Conservation (phyloP, 2,113 vertebrate genomes). For the Elachura formosa region DNA sequence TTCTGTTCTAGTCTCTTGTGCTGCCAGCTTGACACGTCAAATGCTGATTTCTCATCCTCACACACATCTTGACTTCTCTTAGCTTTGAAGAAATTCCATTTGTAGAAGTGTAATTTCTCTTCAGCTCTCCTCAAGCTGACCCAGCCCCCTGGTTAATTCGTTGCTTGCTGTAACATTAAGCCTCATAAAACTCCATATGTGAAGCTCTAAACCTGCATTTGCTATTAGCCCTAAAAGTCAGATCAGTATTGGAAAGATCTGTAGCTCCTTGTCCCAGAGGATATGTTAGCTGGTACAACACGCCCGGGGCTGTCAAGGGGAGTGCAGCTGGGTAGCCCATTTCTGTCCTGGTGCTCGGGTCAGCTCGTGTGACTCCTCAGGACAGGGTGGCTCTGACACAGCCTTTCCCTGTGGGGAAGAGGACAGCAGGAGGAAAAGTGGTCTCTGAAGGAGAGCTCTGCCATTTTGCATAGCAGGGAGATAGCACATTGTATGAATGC, state of each 20-base stretch:
- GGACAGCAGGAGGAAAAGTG: background rate
- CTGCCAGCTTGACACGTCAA: background rate
- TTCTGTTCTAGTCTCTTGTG: background rate
- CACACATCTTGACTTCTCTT: background rate
- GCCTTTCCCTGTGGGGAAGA: background rate
- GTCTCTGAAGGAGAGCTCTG: background rate
- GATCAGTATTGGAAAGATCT: conserved; percentile 26
- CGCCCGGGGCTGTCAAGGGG: background rate
- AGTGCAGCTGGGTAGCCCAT: background rate
- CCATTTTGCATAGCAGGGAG: background rate
- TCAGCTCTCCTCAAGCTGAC: background rate
- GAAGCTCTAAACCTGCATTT: background rate
- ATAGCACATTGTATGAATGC: background rate
- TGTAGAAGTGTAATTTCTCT: background rate
- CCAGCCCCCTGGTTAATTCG: background rate
- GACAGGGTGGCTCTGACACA: background rate
- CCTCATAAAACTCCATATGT: background rate
- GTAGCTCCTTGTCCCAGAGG: background rate
- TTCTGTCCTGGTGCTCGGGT: background rate
- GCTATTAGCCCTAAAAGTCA: background rate
- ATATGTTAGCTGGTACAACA: background rate
- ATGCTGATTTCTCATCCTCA: background rate
- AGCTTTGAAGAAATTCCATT: background rate
- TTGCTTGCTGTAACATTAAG: background rate
- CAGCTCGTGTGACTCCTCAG: background rate